Evolutionary conservation across 2,113 vertebrate genomes (phyloP), one percentile per base, ranked within the genome.

Genomic region (Proteles cristata): DNA sequence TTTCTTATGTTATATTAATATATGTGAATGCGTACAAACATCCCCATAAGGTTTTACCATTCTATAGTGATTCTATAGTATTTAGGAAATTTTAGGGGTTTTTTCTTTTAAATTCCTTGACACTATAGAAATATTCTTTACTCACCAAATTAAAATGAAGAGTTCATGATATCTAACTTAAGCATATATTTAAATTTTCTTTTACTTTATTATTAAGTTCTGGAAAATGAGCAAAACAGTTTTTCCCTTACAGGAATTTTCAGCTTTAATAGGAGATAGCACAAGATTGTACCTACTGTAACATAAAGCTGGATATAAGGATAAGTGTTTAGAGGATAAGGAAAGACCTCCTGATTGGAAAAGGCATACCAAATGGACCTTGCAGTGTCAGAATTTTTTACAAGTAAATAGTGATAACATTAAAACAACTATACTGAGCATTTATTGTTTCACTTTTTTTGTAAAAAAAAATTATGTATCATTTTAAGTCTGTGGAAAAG

Each of bases 371-470:
- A 91, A 68, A 63, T 53, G 55, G 63, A 1, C 80, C 87, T 88
- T 93, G 43, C 93, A 95, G 68, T 55, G 25, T 65, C 16, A 90
- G 31, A 35, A 65, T 26, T 68, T 95, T 73, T 77, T 82, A 91
- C 12, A 69, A 7, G 14, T 96, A 74, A 73, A 65, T 80, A 80
- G 7, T 81, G 88, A 58, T 81, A 86, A 86, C 33, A 71, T 89
- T 95, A 92, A 69, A 92, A 92, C 39, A 95, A 33, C n/a, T 74
- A 21, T 55, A 43, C 53, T 94, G 33, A 95, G 21, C 63, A 71
- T 95, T 97, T 92, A 43, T 53, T 96, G 76, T 74, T 79, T 68
- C 79, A 43, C 15, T 21, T 71, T 73, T 93, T 94, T 92, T 92
- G 14, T 88, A 87, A 79, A 87, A 91, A 91, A 66, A 3, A 53